phyloP scores from a whole-genome alignment of 2,797 vertebrate species.

The Eurystomus glaucurus region DNA sequence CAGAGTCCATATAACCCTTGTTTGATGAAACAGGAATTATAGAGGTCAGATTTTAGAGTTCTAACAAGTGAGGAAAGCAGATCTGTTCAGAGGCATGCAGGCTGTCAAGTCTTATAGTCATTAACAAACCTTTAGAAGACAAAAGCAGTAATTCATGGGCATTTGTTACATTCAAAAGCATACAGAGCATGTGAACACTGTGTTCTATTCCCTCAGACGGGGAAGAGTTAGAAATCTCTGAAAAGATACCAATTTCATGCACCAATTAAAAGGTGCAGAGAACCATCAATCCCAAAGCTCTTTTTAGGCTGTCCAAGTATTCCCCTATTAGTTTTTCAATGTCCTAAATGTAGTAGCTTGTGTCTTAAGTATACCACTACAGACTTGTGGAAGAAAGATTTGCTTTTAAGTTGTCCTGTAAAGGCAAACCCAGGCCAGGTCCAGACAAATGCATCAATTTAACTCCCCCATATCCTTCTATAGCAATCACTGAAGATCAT shows the following conservation, averaged over 20 bases:
- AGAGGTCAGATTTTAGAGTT: not conserved
- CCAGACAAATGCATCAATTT: not conserved
- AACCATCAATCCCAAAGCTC: not conserved
- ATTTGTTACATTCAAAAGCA: not conserved
- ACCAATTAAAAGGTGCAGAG: constrained; percentile 28
- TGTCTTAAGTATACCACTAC: not conserved
- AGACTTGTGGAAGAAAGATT: constrained; percentile 7
- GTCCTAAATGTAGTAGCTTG: not conserved
- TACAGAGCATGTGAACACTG: not conserved
- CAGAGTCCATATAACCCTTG: not conserved
- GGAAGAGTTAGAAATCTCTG: constrained; percentile 9
- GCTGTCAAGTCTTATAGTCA: constrained; percentile 7
- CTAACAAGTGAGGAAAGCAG: not conserved
- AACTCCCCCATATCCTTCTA: not conserved
- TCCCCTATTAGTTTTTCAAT: accelerated
- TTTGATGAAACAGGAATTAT: not conserved
- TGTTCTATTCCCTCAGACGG: not conserved
- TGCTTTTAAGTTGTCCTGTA: not conserved
- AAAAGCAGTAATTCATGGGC: not conserved
- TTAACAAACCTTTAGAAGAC: constrained; percentile 1
- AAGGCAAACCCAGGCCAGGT: not conserved
- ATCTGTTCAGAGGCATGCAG: not conserved
- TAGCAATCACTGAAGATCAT: not conserved
- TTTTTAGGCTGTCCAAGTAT: not conserved
- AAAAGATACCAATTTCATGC: constrained; percentile 42